Percentiles rank a stretch among this genome's conserved stretches.
Evolutionary conservation across 2,888 invertebrate species (phyloP).

Genomic region (Lapara coniferarum): DNA sequence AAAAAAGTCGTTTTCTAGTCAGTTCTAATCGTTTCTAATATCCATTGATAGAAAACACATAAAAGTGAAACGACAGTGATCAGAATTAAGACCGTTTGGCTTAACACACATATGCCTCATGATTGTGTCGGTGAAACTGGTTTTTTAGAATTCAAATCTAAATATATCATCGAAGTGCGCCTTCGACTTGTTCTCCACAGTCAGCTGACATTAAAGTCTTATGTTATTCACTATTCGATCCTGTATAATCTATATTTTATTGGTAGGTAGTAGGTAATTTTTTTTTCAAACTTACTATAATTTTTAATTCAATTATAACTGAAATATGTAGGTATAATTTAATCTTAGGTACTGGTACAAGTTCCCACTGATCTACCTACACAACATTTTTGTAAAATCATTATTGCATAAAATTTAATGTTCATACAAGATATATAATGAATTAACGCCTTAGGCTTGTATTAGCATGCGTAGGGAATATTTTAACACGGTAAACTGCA

Average conservation of each 20-base stretch:
- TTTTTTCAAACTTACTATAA: too few species aligned
- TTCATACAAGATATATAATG: too few species aligned
- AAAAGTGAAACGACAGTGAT: conserved; percentile 7
- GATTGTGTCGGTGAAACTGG: not conserved
- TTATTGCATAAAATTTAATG: too few species aligned
- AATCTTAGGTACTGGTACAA: too few species aligned
- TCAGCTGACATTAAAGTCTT: conserved; percentile 1
- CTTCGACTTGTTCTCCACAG: conserved; percentile 11
- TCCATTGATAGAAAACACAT: conserved; percentile 1
- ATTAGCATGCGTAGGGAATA: too few species aligned
- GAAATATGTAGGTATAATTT: too few species aligned
- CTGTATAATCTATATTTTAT: not conserved
- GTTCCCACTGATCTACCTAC: too few species aligned
- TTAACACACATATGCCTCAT: not conserved
- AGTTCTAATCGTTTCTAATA: not conserved
- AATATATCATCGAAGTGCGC: conserved; percentile 3
- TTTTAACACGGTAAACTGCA: too few species aligned
- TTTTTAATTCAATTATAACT: too few species aligned
- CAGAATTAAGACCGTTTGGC: not conserved
- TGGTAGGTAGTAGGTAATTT: too few species aligned
- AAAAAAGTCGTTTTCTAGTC: not conserved
- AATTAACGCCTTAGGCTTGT: too few species aligned
- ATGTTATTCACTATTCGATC: not conserved
- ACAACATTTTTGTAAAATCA: too few species aligned
- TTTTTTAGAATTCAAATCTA: conserved; percentile 5